Evolutionary conservation across 2,113 vertebrate genomes (phyloP).

Genomic region (Andinoacara biseriatus): DNA sequence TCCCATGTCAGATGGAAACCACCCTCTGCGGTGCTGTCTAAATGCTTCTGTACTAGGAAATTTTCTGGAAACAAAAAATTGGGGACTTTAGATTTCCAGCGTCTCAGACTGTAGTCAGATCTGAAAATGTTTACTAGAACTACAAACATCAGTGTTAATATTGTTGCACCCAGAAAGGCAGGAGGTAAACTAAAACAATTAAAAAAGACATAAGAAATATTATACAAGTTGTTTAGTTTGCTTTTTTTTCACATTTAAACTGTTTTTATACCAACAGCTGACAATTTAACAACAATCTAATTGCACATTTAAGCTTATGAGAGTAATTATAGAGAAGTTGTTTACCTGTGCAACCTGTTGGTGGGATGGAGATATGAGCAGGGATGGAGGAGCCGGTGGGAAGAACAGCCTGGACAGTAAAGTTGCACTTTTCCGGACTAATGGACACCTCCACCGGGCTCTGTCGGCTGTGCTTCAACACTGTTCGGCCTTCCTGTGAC

Average conservation of each 20-base stretch:
- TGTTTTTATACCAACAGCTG: no score
- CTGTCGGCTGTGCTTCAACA: constrained; percentile 8
- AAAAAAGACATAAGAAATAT: no score
- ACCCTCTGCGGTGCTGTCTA: constrained; percentile 22
- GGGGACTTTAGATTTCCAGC: background rate
- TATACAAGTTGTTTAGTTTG: no score
- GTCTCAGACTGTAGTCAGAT: background rate
- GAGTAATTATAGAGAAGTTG: background rate
- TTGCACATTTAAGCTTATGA: background rate
- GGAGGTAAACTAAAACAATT: no score
- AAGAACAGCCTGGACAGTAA: constrained; percentile 57
- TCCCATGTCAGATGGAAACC: constrained; percentile 66
- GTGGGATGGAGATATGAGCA: constrained; percentile 53
- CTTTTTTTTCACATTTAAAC: no score
- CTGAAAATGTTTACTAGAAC: background rate
- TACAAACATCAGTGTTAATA: background rate
- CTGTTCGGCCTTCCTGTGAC: constrained; percentile 19
- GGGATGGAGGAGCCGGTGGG: background rate
- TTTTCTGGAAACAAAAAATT: constrained; percentile 3
- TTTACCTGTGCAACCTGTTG: constrained; percentile 20
- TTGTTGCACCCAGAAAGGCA: background rate
- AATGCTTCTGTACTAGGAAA: background rate
- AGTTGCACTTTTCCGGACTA: constrained; percentile 36
- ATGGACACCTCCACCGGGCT: constrained; percentile 43
- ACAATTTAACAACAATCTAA: background rate